Conservation (phyloP, 2,888 invertebrate species). For the Phalera bucephala region DNA sequence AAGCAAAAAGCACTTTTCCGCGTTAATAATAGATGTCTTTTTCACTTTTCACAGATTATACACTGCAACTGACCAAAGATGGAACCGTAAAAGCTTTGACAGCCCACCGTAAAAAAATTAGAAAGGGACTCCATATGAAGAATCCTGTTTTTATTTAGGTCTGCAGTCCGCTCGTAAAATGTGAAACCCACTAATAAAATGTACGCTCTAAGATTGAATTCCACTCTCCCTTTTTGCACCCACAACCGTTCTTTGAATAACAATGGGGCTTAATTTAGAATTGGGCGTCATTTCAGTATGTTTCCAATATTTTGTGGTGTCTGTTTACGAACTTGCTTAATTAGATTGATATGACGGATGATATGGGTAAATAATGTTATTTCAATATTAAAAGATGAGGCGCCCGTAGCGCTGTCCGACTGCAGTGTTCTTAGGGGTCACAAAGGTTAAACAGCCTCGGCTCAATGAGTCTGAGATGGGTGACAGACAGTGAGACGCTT, state of each 20-base stretch:
- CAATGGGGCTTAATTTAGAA: constrained; percentile 46
- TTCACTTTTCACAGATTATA: constrained; percentile 41
- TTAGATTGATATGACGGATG: too few species aligned
- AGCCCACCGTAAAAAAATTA: constrained; percentile 71
- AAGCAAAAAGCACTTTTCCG: constrained; percentile 24
- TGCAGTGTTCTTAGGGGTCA: too few species aligned
- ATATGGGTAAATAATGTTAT: too few species aligned
- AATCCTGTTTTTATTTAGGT: constrained; percentile 70
- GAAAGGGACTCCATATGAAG: constrained; percentile 70
- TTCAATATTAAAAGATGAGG: too few species aligned
- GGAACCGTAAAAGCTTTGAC: constrained; percentile 73
- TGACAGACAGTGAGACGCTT: too few species aligned
- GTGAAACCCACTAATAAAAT: constrained; percentile 66
- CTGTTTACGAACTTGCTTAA: too few species aligned
- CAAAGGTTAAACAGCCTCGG: too few species aligned
- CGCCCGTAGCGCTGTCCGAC: too few species aligned
- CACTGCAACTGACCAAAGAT: constrained; percentile 45
- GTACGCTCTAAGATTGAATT: constrained; percentile 57
- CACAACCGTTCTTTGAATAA: constrained; percentile 43
- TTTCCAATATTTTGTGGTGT: too few species aligned
- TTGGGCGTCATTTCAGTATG: constrained; percentile 27
- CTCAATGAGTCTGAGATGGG: too few species aligned
- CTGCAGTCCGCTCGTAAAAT: constrained; percentile 66
- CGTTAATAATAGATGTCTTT: constrained; percentile 28
- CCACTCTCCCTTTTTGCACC: constrained; percentile 34